A percentile compares a stretch with the other conserved stretches of the same genome.
Evolutionary conservation across 92 coral and sea anemone genomes (phyloP).

Genomic region (Micromussa lordhowensis): DNA sequence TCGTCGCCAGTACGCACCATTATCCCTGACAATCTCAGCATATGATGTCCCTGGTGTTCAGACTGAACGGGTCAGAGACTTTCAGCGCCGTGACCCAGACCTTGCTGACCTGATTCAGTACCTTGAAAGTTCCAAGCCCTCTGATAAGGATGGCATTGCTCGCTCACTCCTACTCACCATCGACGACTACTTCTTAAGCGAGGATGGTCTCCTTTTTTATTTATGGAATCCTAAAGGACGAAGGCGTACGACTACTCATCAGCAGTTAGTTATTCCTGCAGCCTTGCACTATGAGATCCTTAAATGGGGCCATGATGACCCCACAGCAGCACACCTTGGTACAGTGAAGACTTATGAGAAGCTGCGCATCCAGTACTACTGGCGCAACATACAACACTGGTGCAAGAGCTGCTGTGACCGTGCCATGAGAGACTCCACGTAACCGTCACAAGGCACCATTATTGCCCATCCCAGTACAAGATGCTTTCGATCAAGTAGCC

Average conservation of each 20-base stretch:
- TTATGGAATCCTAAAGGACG: conserved; percentile 39
- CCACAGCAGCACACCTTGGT: conserved; percentile 65
- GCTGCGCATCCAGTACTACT: conserved; percentile 57
- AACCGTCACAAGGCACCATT: conserved; percentile 45
- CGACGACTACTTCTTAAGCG: conserved; percentile 58
- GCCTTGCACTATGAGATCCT: conserved; percentile 60
- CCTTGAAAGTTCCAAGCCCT: conserved; percentile 34
- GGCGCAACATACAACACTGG: conserved; percentile 61
- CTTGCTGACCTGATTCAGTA: conserved; percentile 53
- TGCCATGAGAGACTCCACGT: conserved; percentile 45
- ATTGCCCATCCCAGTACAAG: conserved; percentile 60
- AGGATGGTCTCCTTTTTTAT: conserved; percentile 53
- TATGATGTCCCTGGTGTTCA: conserved; percentile 21
- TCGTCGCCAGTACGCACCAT: conserved; percentile 27
- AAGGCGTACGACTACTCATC: conserved; percentile 6
- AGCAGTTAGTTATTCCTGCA: conserved; percentile 56
- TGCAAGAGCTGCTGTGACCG: conserved; percentile 52
- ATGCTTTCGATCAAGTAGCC: conserved; percentile 50
- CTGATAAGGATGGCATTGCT: conserved; percentile 25
- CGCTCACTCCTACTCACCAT: conserved; percentile 26
- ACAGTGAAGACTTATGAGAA: conserved; percentile 68
- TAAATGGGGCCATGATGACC: conserved; percentile 55
- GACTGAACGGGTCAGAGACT: conserved; percentile 23
- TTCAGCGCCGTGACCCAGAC: conserved; percentile 60
- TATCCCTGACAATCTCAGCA: background rate